These are phyloP conservation scores for Psittacula derbiana DNA, from an alignment of 2,797 vertebrate species.

Conservation along the genomic window DNA sequence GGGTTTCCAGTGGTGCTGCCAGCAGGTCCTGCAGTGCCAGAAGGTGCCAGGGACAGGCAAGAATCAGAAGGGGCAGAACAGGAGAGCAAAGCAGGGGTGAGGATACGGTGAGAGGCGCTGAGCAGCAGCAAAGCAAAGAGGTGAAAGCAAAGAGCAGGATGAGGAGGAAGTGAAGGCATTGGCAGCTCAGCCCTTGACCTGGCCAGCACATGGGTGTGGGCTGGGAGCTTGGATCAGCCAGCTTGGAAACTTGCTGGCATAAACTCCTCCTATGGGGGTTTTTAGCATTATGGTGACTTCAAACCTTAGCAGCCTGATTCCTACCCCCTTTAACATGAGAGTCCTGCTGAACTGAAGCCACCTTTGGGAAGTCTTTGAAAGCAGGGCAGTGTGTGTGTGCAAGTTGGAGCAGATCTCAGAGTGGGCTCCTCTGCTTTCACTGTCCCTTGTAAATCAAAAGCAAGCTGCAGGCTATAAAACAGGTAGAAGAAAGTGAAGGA, in stretches of 20 bases:
- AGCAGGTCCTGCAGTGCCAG: accelerated
- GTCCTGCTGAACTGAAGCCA: background rate
- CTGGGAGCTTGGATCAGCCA: background rate
- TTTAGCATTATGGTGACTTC: background rate
- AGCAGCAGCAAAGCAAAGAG: background rate
- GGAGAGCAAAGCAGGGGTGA: background rate
- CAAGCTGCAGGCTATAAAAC: background rate
- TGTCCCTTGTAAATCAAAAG: background rate
- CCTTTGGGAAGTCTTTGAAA: background rate
- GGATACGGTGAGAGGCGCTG: background rate
- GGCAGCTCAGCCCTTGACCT: background rate
- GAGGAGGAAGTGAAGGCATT: background rate
- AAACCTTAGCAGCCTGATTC: background rate
- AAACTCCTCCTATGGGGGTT: background rate
- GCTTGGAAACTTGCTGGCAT: background rate
- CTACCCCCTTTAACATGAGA: background rate
- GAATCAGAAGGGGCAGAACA: background rate
- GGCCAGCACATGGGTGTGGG: background rate
- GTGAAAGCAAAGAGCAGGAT: background rate
- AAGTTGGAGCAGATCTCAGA: background rate
- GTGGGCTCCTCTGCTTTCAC: background rate
- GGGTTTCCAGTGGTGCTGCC: background rate
- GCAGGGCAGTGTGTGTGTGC: accelerated
- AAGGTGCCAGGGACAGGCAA: accelerated
- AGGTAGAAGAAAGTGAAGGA: background rate